Conservation (phyloP, 2,888 invertebrate species). For the Ectemnius lituratus region DNA sequence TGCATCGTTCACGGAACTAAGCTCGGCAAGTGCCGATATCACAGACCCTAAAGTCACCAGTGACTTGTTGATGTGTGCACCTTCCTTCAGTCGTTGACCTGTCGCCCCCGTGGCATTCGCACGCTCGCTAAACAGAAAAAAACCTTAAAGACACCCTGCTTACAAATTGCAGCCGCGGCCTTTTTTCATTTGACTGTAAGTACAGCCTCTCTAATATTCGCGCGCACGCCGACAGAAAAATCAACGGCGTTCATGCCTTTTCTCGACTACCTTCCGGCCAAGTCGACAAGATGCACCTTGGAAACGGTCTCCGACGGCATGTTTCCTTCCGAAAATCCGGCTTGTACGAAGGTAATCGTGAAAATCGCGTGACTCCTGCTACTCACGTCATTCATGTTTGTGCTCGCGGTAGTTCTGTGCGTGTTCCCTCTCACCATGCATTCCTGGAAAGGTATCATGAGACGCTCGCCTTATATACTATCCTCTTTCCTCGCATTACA, state of each 20-base stretch:
- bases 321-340: constrained; percentile 87
- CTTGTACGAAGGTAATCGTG: constrained; percentile 93
- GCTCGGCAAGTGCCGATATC: constrained; percentile 90
- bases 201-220: constrained; percentile 5
- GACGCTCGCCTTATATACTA: neutral
- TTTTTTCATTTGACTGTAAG: constrained; percentile 7
- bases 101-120: constrained; percentile 94
- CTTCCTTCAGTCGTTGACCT: constrained; percentile 92
- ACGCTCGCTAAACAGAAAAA: constrained; percentile 82
- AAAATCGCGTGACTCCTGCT: constrained; percentile 95
- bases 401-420: constrained; percentile 91
- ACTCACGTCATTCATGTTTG: constrained; percentile 95
- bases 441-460: constrained; percentile 79
- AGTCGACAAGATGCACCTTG: constrained; percentile 92
- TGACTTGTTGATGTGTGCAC: constrained; percentile 94
- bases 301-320: constrained; percentile 94
- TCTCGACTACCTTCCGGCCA: constrained; percentile 87
- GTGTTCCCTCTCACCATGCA: constrained; percentile 89
- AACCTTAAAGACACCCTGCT: constrained; percentile 11
- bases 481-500: too few species aligned
- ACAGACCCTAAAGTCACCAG: constrained; percentile 92
- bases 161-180: neutral
- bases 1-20: constrained; percentile 77
- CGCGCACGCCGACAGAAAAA: constrained; percentile 2
- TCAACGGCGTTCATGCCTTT: constrained; percentile 6